Evolutionary conservation across 2,113 vertebrate species (phyloP).

Genomic region (Hipposideros armiger): DNA sequence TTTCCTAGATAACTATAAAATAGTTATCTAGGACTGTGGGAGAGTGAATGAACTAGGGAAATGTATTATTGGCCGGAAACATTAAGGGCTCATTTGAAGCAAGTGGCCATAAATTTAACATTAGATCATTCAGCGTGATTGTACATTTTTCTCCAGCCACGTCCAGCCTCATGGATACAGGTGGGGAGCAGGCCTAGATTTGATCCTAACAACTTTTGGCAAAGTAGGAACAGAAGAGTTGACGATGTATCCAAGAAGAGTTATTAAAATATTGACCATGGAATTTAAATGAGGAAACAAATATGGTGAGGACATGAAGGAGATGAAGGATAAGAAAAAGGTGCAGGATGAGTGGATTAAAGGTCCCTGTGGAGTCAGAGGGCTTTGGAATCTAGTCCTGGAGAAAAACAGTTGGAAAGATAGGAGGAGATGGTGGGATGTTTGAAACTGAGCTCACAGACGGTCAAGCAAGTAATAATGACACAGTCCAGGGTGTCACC

Average conservation of each 20-base stretch:
- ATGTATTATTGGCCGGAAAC: not conserved
- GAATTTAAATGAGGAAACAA: slow-evolving; percentile 8
- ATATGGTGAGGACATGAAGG: not conserved
- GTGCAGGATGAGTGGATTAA: not conserved
- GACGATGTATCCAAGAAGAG: not conserved
- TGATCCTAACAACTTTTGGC: not conserved
- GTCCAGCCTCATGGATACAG: not conserved
- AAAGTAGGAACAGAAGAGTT: not conserved
- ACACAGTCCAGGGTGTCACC: not conserved
- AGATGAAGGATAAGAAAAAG: not conserved
- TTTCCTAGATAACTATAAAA: too few relatives aligned
- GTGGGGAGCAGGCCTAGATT: not conserved
- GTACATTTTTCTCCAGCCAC: not conserved
- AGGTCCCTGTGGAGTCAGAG: not conserved
- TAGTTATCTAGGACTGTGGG: not conserved
- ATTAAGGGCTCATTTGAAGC: not conserved
- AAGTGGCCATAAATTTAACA: not conserved
- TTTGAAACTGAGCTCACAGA: not conserved
- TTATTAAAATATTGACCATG: not conserved
- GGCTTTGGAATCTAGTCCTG: not conserved
- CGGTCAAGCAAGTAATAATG: not conserved
- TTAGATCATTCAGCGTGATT: not conserved
- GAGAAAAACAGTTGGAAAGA: not conserved
- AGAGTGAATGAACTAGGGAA: not conserved
- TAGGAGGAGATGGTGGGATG: not conserved